These are phyloP conservation scores for Lasiurus cinereus DNA, from an alignment of 2,113 vertebrate species.

Conservation along the genomic window DNA sequence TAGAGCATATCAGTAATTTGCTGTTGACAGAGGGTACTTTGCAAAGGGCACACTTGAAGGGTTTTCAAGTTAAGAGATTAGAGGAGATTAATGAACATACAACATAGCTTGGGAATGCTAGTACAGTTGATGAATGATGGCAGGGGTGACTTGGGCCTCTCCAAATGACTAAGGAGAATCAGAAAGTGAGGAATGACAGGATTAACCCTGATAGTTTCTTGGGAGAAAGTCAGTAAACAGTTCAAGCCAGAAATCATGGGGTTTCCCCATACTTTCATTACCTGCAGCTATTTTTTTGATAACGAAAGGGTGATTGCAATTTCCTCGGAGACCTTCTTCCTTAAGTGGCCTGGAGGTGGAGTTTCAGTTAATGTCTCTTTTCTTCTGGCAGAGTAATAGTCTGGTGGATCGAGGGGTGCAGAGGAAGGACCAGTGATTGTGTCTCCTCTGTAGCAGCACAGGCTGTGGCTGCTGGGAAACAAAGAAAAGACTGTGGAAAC, in stretches of 20 bases:
- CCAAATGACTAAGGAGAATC: conserved; percentile 38
- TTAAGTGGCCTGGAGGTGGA: neutral
- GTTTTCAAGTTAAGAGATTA: conserved; percentile 66
- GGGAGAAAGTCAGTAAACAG: conserved; percentile 44
- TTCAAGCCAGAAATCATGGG: conserved; percentile 43
- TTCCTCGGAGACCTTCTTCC: neutral
- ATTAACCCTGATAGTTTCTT: conserved; percentile 65
- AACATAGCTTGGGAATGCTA: neutral
- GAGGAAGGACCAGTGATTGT: neutral
- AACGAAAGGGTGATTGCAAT: neutral
- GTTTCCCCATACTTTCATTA: neutral
- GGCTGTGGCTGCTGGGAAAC: neutral
- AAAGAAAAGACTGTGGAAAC: neutral
- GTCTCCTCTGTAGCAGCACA: neutral
- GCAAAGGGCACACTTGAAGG: conserved; percentile 59
- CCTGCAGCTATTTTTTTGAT: neutral
- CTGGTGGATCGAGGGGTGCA: neutral
- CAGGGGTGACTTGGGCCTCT: neutral
- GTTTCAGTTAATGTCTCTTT: neutral
- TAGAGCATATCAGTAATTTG: neutral
- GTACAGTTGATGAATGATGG: conserved; percentile 41
- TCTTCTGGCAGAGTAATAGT: neutral
- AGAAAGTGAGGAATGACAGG: conserved; percentile 72
- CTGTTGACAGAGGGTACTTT: conserved; percentile 67
- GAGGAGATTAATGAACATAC: conserved; percentile 68